Percentiles rank a stretch among this genome's conserved stretches.
Conservation (phyloP, 2,888 invertebrate species). For the Aphodius sticticus region DNA sequence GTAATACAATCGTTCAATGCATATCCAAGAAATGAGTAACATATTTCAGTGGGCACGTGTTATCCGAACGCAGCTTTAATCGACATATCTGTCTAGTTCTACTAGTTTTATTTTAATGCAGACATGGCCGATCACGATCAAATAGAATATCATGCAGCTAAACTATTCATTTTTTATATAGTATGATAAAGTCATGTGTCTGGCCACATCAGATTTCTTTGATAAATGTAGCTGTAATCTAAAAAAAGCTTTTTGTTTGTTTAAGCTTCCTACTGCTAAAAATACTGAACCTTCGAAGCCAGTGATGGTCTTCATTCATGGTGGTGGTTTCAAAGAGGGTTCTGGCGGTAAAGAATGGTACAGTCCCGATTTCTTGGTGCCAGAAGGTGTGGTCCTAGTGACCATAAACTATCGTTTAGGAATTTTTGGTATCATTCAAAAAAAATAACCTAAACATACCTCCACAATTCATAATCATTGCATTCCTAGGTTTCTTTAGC, state of each 20-base stretch:
- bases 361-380: constrained; percentile 28
- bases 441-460: neutral
- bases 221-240: too few species aligned
- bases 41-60: too few species aligned
- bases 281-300: constrained; percentile 18
- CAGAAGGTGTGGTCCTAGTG: constrained; percentile 28
- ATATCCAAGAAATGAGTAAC: too few species aligned
- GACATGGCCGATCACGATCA: too few species aligned
- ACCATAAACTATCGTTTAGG: constrained; percentile 30
- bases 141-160: too few species aligned
- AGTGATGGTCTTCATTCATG: constrained; percentile 31
- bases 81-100: too few species aligned
- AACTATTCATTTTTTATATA: too few species aligned
- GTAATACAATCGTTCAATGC: too few species aligned
- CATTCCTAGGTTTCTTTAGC: neutral
- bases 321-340: constrained; percentile 27
- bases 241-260: constrained; percentile 10
- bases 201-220: too few species aligned
- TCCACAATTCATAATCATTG: neutral
- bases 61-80: too few species aligned
- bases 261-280: constrained; percentile 5
- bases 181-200: too few species aligned
- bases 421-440: constrained; percentile 10
- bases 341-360: constrained; percentile 22
- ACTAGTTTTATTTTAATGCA: too few species aligned